These are phyloP conservation scores for Liopterus haemorrhoidalis DNA, from an alignment of 2,888 invertebrate species.

Conservation along the genomic window DNA sequence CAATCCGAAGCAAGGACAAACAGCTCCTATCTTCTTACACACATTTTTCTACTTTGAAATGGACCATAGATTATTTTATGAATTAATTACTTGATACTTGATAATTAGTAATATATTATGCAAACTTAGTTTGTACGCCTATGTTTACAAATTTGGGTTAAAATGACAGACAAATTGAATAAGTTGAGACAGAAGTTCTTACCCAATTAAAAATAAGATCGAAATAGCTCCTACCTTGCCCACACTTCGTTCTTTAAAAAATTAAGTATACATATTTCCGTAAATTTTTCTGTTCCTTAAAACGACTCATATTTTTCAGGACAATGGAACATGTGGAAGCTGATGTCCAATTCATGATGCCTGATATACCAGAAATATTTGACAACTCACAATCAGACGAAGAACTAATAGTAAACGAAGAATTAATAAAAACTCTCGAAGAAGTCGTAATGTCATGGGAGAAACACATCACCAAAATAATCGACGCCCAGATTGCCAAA, in stretches of 20 bases:
- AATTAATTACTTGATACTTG: no score
- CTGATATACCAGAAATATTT: conserved; percentile 51
- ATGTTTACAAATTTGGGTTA: no score
- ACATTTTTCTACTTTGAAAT: no score
- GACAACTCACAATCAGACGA: conserved; percentile 40
- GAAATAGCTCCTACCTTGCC: no score
- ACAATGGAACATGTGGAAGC: conserved; percentile 70
- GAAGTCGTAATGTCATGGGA: conserved; percentile 60
- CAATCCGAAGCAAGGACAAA: no score
- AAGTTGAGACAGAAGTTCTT: no score
- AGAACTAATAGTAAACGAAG: conserved; percentile 45
- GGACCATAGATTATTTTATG: no score
- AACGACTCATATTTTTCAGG: conserved; percentile 44
- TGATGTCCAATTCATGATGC: conserved; percentile 63
- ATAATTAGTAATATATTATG: no score
- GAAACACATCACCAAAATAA: conserved; percentile 56
- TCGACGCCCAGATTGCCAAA: conserved; percentile 51
- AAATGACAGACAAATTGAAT: no score
- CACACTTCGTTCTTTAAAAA: not conserved
- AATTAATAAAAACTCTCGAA: conserved; percentile 55
- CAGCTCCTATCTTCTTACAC: no score
- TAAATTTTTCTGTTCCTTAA: not conserved
- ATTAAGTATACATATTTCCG: conserved; percentile 35
- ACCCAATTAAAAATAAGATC: no score
- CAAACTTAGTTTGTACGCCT: no score